A percentile compares a stretch with the other conserved stretches of the same genome.
Evolutionary conservation across 2,888 invertebrate species (phyloP).

Genomic region (Caenorhabditis sp.): DNA sequence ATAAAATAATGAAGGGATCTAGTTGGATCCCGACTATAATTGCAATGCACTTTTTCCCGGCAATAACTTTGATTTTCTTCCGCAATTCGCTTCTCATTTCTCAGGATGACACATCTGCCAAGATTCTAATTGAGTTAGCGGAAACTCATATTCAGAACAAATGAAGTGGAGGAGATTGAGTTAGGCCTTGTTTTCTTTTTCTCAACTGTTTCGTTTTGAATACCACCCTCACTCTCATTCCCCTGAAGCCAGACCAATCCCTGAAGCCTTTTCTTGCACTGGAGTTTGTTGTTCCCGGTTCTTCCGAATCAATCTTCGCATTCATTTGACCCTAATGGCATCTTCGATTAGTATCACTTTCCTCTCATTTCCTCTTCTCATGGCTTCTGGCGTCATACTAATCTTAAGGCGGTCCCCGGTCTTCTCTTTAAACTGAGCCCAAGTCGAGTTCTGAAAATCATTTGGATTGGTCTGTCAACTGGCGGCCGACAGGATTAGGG

Average conservation of each 20-base stretch:
- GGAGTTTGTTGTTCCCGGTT: too few relatives aligned
- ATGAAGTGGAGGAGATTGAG: slow-evolving; percentile 30
- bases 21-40: slow-evolving; percentile 31
- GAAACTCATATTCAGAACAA: slow-evolving; percentile 53
- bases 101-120: slow-evolving; percentile 51
- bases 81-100: neutral
- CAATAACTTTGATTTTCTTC: slow-evolving; percentile 11
- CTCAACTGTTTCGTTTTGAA: neutral
- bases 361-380: neutral
- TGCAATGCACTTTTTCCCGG: slow-evolving; percentile 34
- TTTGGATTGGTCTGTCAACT: neutral
- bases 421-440: neutral
- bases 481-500: slow-evolving; percentile 20
- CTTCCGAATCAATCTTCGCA: too few relatives aligned
- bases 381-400: neutral
- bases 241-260: too few relatives aligned
- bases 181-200: slow-evolving; percentile 43
- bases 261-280: too few relatives aligned
- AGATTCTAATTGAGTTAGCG: slow-evolving; percentile 48
- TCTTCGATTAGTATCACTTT: slow-evolving; percentile 38
- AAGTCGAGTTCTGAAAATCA: neutral
- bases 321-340: slow-evolving; percentile 23
- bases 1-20: neutral
- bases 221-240: too few relatives aligned
- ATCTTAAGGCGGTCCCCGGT: neutral